These are phyloP conservation scores for Sander lucioperca DNA, from an alignment of 2,113 vertebrate species.

Conservation along the genomic window DNA sequence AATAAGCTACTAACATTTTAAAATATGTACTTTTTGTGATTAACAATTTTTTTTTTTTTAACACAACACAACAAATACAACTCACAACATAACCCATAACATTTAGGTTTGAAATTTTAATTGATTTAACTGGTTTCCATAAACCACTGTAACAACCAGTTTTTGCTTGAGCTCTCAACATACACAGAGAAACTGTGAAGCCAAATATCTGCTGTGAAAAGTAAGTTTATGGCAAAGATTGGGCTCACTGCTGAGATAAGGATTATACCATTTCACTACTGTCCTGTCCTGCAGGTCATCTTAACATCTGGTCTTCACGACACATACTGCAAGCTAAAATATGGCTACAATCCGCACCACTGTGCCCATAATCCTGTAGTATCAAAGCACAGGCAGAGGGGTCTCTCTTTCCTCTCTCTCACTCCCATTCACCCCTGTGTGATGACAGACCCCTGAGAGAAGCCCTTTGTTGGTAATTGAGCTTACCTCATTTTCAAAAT, in stretches of 20 bases:
- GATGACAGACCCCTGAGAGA: constrained; percentile 78
- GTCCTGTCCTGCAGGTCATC: constrained; percentile 31
- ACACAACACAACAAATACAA: too few relatives aligned
- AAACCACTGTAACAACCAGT: too few relatives aligned
- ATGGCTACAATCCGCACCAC: constrained; percentile 78
- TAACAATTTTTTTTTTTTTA: too few relatives aligned
- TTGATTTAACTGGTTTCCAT: neutral
- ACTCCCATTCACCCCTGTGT: constrained; percentile 53
- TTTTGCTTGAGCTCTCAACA: constrained; percentile 36
- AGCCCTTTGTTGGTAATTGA: constrained; percentile 79
- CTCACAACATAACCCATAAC: too few relatives aligned
- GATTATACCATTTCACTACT: constrained; percentile 2
- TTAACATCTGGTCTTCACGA: constrained; percentile 73
- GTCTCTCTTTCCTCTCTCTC: constrained; percentile 66
- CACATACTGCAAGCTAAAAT: constrained; percentile 62
- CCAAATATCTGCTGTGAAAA: constrained; percentile 33
- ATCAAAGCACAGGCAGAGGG: constrained; percentile 65
- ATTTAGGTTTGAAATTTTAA: neutral
- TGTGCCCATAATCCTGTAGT: constrained; percentile 72
- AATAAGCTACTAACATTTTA: too few relatives aligned
- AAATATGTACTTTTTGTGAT: too few relatives aligned
- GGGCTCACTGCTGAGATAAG: constrained; percentile 27
- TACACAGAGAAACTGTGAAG: constrained; percentile 11
- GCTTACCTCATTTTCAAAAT: constrained; percentile 81
- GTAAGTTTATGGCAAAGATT: constrained; percentile 34